Evolutionary conservation across 1,140 invertebrate genomes (phyloP), one percentile per base, ranked within the genome.

Genomic region (Brachionus sp.): DNA sequence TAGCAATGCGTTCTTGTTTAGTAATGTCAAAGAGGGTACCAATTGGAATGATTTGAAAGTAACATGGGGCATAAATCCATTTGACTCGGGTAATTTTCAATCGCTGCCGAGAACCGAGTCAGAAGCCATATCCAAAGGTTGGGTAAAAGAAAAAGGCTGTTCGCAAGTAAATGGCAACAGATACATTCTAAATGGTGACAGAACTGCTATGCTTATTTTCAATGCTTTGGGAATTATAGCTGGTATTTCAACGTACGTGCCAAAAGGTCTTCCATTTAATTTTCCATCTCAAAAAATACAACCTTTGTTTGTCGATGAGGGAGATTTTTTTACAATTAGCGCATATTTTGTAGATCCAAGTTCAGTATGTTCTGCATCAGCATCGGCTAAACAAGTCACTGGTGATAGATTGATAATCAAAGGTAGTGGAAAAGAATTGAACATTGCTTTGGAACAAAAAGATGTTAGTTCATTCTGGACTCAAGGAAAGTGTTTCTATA

Each of bases 141-240:
- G 33, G 35, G 35, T 53, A 16, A 19, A 37, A 46, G 57, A 64
- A 66, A 82, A 82, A 66, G 35, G 35, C 77, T 70, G 39, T 46
- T 68, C 57, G 33, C 44, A 85, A 84, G 42, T 37, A 82, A 85
- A 33, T 25, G 88, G 88, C n/a, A 73, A 84, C 53, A 85, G 88
- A 19, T 89, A 88, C 77, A 84, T 87, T 35, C 85, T 86, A 64
- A 78, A 85, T 19, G 66, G 84, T 9, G 88, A 89, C 70, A 53
- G 83, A 6, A 84, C 86, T 5, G 84, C 86, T 0, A 85, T 88
- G 2, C 53, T 88, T 10, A 84, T 89, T 3, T 89, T 85, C 84
- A 88, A 87, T 57, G 78, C 80, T 1, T 86, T 87, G 64, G 88
- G 88, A 9, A 86, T 86, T 84, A 87, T 89, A 46, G 88, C 88